A percentile compares a stretch with the other conserved stretches of the same genome.
These are phyloP conservation scores for Musca domestica DNA, from an alignment of 1,140 invertebrate species.

Conservation along the genomic window DNA sequence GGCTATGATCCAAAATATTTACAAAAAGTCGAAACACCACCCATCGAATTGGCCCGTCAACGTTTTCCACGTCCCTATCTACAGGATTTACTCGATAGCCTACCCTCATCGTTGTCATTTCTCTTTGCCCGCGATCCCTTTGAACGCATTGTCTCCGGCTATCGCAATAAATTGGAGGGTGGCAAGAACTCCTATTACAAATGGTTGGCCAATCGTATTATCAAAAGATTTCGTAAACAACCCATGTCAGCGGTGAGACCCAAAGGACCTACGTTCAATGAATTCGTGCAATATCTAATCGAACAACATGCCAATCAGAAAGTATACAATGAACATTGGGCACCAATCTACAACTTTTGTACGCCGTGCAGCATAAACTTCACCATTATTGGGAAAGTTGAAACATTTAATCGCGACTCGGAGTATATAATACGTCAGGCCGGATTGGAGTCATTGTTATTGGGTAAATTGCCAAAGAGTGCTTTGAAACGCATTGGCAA, in stretches of 20 bases:
- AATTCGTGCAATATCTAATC: slow-evolving; percentile 68
- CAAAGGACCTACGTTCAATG: slow-evolving; percentile 63
- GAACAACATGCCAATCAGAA: slow-evolving; percentile 53
- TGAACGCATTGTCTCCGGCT: slow-evolving; percentile 85
- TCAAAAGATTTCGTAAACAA: slow-evolving; percentile 57
- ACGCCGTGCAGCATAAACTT: slow-evolving; percentile 72
- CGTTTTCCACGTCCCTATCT: slow-evolving; percentile 62
- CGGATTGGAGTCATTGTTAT: slow-evolving; percentile 59
- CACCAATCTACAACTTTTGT: slow-evolving; percentile 69
- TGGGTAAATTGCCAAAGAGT: slow-evolving; percentile 56
- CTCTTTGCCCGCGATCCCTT: slow-evolving; percentile 89
- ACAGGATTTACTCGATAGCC: slow-evolving; percentile 57
- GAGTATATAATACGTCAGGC: slow-evolving; percentile 64
- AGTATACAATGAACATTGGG: slow-evolving; percentile 71
- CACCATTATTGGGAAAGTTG: slow-evolving; percentile 64
- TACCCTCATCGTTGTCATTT: slow-evolving; percentile 64
- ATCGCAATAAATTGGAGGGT: slow-evolving; percentile 83
- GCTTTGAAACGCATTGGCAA: slow-evolving; percentile 59
- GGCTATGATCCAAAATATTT: slow-evolving; percentile 63
- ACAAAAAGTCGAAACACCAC: slow-evolving; percentile 58
- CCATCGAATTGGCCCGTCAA: slow-evolving; percentile 61
- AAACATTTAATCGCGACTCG: slow-evolving; percentile 69
- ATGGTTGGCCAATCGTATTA: slow-evolving; percentile 66
- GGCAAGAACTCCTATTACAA: slow-evolving; percentile 68
- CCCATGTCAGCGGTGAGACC: slow-evolving; percentile 27